phyloP scores from a whole-genome alignment of 1,140 invertebrate genomes.

The Ips nitidus region DNA sequence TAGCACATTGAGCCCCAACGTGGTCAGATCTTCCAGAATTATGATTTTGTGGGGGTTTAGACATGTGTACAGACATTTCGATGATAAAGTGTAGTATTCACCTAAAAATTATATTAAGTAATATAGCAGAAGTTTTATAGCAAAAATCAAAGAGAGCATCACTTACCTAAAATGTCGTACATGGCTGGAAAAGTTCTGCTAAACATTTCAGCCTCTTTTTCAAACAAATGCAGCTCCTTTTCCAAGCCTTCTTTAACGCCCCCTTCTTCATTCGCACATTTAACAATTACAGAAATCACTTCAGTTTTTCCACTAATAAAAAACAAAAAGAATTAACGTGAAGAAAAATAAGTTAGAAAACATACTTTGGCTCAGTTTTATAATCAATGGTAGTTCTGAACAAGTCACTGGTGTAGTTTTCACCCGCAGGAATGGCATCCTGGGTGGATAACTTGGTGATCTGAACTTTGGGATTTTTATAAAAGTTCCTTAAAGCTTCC shows the following conservation, averaged over 20 bases:
- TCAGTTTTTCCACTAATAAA: slow-evolving; percentile 33
- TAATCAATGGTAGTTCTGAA: slow-evolving; percentile 42
- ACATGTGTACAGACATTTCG: slow-evolving; percentile 47
- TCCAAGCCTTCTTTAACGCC: slow-evolving; percentile 43
- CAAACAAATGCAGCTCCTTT: slow-evolving; percentile 43
- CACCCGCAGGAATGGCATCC: slow-evolving; percentile 43
- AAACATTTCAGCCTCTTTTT: slow-evolving; percentile 47
- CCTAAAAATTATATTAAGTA: slow-evolving; percentile 28
- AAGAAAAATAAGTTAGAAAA: slow-evolving; percentile 13
- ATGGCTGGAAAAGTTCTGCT: slow-evolving; percentile 41
- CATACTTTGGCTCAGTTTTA: slow-evolving; percentile 33
- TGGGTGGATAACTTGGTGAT: slow-evolving; percentile 38
- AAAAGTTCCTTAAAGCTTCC: slow-evolving; percentile 36
- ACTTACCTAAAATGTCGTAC: slow-evolving; percentile 41
- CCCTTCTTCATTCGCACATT: slow-evolving; percentile 42
- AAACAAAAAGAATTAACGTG: slow-evolving; percentile 10
- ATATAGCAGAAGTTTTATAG: not conserved
- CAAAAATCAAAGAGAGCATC: not conserved
- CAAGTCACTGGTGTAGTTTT: slow-evolving; percentile 47
- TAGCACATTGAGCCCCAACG: slow-evolving; percentile 59
- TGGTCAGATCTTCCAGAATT: slow-evolving; percentile 58
- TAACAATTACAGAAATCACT: slow-evolving; percentile 43
- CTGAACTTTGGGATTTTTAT: slow-evolving; percentile 34
- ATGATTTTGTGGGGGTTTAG: slow-evolving; percentile 51
- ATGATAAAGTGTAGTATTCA: slow-evolving; percentile 40